These are phyloP conservation scores for Drosophila quadrilineata DNA, from an alignment of 1,140 invertebrate species.

Conservation along the genomic window DNA sequence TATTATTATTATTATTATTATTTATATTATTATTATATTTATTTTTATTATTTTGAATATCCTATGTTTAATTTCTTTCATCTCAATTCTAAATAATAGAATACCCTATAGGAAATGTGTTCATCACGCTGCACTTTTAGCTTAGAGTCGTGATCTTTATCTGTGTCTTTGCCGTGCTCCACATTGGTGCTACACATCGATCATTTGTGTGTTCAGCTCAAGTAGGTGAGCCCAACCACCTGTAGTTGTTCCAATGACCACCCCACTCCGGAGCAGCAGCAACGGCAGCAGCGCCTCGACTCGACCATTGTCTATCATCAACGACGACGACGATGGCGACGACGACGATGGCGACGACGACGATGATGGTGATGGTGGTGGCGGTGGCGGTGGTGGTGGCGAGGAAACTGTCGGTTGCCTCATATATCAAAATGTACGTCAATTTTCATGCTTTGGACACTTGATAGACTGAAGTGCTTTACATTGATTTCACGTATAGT, in stretches of 20 bases:
- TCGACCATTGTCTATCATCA: background rate
- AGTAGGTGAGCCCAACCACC: slow-evolving; percentile 13
- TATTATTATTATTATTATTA: no score
- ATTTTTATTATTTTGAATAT: background rate
- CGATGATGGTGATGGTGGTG: no score
- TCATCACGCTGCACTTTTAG: slow-evolving; percentile 21
- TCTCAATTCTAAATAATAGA: background rate
- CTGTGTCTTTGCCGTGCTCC: slow-evolving; percentile 43
- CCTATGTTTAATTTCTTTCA: background rate
- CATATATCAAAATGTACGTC: slow-evolving; percentile 80
- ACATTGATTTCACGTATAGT: slow-evolving; percentile 74
- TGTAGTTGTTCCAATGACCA: background rate
- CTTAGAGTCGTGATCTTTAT: slow-evolving; percentile 39
- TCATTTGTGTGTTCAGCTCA: slow-evolving; percentile 21
- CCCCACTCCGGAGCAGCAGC: background rate
- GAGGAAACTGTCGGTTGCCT: slow-evolving; percentile 21
- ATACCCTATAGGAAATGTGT: background rate
- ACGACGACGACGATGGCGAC: no score
- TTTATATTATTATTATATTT: no score
- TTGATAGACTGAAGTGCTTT: slow-evolving; percentile 78
- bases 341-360: no score
- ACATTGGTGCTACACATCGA: slow-evolving; percentile 51
- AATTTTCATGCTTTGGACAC: slow-evolving; percentile 77
- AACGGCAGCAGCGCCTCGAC: background rate
- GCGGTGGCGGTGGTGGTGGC: no score